These are phyloP conservation scores for Seriola aureovittata DNA, from an alignment of 2,113 vertebrate species.

Conservation along the genomic window DNA sequence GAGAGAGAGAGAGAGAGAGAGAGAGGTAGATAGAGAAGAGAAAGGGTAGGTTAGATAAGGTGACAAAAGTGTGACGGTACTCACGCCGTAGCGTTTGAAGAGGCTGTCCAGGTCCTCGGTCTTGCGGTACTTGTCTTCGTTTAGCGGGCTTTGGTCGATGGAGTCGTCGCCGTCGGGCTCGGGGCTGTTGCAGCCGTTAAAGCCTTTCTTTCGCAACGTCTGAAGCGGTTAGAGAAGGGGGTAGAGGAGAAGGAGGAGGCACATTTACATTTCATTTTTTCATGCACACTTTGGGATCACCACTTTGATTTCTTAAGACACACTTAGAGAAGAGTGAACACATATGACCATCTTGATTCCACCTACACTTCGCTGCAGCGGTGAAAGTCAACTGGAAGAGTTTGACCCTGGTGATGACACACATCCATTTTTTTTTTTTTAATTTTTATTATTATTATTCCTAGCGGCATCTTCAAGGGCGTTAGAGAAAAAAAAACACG, in stretches of 20 bases:
- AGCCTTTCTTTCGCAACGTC: constrained; percentile 99
- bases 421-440: no score
- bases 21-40: constrained; percentile 68
- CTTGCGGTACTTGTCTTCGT: constrained; percentile 96
- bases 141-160: constrained; percentile 96
- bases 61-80: constrained; percentile 84
- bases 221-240: constrained; percentile 82
- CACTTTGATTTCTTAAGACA: constrained; percentile 14
- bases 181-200: constrained; percentile 99
- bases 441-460: no score
- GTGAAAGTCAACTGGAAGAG: constrained; percentile 31
- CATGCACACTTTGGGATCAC: constrained; percentile 36
- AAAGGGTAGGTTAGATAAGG: constrained; percentile 78
- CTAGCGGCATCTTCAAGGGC: no score
- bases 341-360: constrained; percentile 30
- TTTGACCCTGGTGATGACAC: constrained; percentile 45
- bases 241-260: constrained; percentile 71
- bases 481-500: background rate
- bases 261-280: constrained; percentile 65
- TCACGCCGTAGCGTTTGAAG: constrained; percentile 98
- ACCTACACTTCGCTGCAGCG: constrained; percentile 21
- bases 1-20: constrained; percentile 38
- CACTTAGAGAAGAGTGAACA: constrained; percentile 25
- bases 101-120: constrained; percentile 97
- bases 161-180: constrained; percentile 98